These are phyloP conservation scores for Tinea semifulvella DNA, from an alignment of 2,888 invertebrate species.

Conservation along the genomic window DNA sequence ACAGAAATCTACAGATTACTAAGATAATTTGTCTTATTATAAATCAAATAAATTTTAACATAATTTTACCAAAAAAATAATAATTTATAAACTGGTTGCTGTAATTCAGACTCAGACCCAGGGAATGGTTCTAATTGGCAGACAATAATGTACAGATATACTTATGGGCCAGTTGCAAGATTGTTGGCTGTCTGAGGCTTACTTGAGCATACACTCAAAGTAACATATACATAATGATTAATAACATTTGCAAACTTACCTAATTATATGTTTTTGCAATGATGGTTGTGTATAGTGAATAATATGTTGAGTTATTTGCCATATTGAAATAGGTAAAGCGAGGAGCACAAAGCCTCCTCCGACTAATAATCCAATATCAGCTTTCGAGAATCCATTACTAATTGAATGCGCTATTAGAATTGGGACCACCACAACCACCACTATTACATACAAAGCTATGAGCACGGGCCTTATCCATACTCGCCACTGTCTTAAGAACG, in stretches of 20 bases:
- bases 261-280: conserved; percentile 92
- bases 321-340: conserved; percentile 91
- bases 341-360: conserved; percentile 92
- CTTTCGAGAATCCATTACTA: conserved; percentile 78
- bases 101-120: too few relatives aligned
- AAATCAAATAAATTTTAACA: too few relatives aligned
- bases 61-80: too few relatives aligned
- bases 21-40: too few relatives aligned
- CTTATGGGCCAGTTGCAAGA: too few relatives aligned
- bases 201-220: too few relatives aligned
- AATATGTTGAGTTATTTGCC: conserved; percentile 95
- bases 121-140: too few relatives aligned
- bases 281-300: conserved; percentile 92
- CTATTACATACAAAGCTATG: conserved; percentile 79
- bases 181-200: too few relatives aligned
- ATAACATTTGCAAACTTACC: conserved; percentile 55
- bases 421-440: conserved; percentile 86
- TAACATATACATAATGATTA: too few relatives aligned
- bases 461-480: conserved; percentile 90
- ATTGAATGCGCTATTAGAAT: conserved; percentile 83
- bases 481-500: conserved; percentile 73
- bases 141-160: too few relatives aligned
- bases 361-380: conserved; percentile 83
- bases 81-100: too few relatives aligned
- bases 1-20: too few relatives aligned